phyloP scores from a whole-genome alignment of 2,113 vertebrate species.

The Rhinichthys klamathensis region DNA sequence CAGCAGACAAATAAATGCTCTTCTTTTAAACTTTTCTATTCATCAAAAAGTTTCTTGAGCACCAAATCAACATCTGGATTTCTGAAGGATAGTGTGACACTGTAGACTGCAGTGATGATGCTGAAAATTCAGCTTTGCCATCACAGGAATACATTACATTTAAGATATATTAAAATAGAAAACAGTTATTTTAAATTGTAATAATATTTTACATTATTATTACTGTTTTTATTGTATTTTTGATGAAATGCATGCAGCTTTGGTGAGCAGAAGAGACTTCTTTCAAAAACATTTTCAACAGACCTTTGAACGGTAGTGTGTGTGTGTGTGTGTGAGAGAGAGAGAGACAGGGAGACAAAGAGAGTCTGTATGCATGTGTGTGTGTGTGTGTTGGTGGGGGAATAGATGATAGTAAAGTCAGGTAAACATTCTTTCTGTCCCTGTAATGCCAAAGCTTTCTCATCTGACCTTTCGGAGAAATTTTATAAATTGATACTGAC shows the following conservation, averaged over 20 bases:
- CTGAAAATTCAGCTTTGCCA: not conserved
- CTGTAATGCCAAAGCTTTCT: constrained; percentile 64
- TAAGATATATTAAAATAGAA: not conserved
- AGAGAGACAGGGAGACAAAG: not conserved
- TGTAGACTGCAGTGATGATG: not conserved
- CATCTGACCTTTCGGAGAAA: constrained; percentile 55
- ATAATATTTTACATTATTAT: not conserved
- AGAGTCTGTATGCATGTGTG: not conserved
- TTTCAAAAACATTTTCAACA: not conserved
- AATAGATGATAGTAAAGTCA: constrained; percentile 19
- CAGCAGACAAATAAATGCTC: not conserved
- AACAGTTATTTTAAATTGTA: not conserved
- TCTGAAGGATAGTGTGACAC: not conserved
- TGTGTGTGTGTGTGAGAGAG: not conserved
- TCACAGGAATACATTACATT: not conserved
- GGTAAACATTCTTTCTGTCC: constrained; percentile 60
- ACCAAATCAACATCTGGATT: not conserved
- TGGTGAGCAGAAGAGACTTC: not conserved
- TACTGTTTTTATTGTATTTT: not conserved
- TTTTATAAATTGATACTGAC: constrained; percentile 72
- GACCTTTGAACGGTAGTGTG: not conserved
- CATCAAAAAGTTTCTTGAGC: not conserved
- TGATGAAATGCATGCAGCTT: not conserved
- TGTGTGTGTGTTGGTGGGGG: not conserved
- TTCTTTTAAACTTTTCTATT: not conserved